Evolutionary conservation across 2,797 vertebrate genomes (phyloP).

Genomic region (Gobio occitaniae): DNA sequence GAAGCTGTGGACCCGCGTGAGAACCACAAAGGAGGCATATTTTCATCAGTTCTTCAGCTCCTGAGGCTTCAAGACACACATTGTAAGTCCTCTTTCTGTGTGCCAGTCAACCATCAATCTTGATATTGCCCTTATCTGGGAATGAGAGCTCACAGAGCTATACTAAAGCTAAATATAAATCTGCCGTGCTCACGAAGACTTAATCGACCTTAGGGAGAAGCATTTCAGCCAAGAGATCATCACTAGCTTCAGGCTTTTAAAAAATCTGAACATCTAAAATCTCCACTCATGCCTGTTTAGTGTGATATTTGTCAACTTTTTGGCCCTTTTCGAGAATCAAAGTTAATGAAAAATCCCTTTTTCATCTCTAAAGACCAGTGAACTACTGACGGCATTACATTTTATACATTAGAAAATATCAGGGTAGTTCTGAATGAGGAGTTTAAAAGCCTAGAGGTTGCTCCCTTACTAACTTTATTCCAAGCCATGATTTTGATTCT

Average conservation of each 20-base stretch:
- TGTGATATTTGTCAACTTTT: constrained; percentile 13
- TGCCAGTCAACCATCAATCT: constrained; percentile 24
- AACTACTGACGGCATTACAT: background rate
- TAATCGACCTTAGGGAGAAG: background rate
- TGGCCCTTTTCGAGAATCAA: background rate
- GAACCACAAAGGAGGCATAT: constrained; percentile 13
- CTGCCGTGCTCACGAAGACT: background rate
- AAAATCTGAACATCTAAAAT: constrained; percentile 4
- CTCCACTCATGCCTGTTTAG: constrained; percentile 1
- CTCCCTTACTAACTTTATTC: constrained; percentile 39
- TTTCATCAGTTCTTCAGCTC: constrained; percentile 14
- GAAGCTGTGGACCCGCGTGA: background rate
- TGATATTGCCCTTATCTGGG: constrained; percentile 17
- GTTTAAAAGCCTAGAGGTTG: constrained; percentile 32
- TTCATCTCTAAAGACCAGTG: background rate
- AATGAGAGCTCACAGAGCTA: constrained; percentile 22
- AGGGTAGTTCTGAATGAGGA: constrained; percentile 42
- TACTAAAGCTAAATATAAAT: constrained; percentile 22
- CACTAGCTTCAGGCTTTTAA: constrained; percentile 11
- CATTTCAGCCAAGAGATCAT: constrained; percentile 24
- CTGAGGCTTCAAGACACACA: background rate
- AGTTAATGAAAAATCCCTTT: background rate
- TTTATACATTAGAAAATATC: constrained; percentile 22
- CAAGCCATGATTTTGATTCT: background rate
- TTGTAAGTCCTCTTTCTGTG: background rate